Base-by-base conservation (phyloP, 1,140 invertebrate species). In the Lepidurus apus region DNA sequence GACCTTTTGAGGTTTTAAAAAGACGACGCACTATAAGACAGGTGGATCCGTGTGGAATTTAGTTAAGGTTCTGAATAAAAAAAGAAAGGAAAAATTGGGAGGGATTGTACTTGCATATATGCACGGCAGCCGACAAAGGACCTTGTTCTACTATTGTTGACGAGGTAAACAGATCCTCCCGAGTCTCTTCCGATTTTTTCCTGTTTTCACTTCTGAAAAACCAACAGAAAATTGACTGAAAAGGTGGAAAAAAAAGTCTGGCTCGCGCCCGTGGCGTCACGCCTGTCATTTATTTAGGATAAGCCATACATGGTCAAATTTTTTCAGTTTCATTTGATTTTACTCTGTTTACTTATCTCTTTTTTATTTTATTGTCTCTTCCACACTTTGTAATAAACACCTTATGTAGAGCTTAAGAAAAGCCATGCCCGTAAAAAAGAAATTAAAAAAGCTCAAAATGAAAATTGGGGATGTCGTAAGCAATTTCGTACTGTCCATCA, bases 41-140 rank as follows among this genome's bases (percentile, higher is more conserved):
- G 34, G 34, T 34, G 34, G 34, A 34, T 34, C 34, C 34, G 4
- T 34, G 34, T 34, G 34, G 34, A 34, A 34, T 34, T 34, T 34
- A 34, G 34, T 34, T 34, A 26, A 26, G 26, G 26, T 1, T 34
- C 3, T 34, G 34, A 2, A 34, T 34, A 34, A 34, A 34, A 34
- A 4, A 34, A 34, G 34, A 34, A 34, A 34, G 34, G 34, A 34
- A 34, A 34, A 34, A 34, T 34, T 34, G 34, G 34, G 34, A 34
- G 34, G 34, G 34, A n/a, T 65, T 65, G 13, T n/a, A 65, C 9
- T 65, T 65, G 21, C 21, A 9, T 21, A 21, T 21, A 21, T 9
- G 21, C 21, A n/a, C 53, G 53, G 53, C 53, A 65, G 53, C 53
- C 53, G 53, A 65, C 53, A 65, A 65, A 65, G 21, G 53, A 65